Conservation (phyloP, 2,888 invertebrate species). For the Plebejus anna region DNA sequence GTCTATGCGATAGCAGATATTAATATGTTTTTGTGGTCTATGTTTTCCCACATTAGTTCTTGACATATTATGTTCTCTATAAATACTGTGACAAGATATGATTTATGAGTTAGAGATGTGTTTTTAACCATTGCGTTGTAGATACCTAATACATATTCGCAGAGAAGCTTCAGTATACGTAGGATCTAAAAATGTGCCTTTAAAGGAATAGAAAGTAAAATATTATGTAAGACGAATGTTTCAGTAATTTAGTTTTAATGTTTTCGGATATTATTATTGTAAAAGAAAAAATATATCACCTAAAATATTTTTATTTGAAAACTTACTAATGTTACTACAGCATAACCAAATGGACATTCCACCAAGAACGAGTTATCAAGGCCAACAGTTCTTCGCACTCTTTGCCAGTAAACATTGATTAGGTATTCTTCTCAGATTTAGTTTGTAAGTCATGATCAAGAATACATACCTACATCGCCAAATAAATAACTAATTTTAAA, state of each 20-base stretch:
- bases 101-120: neutral
- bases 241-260: too few species aligned
- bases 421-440: neutral
- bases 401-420: neutral
- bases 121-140: neutral
- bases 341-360: neutral
- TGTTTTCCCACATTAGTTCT: neutral
- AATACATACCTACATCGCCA: neutral
- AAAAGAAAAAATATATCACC: too few species aligned
- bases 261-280: too few species aligned
- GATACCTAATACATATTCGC: neutral
- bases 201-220: too few species aligned
- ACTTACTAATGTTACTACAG: too few species aligned
- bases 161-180: neutral
- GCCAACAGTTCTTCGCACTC: neutral
- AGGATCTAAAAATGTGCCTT: neutral
- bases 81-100: neutral
- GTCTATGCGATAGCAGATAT: neutral
- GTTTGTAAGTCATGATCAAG: neutral
- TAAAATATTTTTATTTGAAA: too few species aligned
- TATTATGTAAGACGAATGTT: too few species aligned
- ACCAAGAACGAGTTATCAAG: slow-evolving; percentile 7
- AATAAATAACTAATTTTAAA: neutral
- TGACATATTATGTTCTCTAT: too few species aligned
- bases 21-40: neutral